Conservation (phyloP, 2,113 vertebrate genomes). For the Oenanthe melanoleuca region DNA sequence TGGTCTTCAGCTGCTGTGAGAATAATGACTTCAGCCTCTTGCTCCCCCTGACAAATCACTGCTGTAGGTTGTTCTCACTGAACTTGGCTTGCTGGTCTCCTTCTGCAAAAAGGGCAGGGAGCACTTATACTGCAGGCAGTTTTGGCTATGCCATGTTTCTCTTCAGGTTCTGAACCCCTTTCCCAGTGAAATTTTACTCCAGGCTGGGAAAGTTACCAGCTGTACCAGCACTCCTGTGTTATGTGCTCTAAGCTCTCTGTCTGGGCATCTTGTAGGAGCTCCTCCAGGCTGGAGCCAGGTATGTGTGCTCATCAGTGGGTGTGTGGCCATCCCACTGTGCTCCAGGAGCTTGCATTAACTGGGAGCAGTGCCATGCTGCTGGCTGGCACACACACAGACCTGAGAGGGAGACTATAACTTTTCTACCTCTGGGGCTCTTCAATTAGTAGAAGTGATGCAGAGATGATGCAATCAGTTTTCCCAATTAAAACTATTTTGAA, state of each 20-base stretch:
- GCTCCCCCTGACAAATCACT: neutral
- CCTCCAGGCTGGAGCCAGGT: neutral
- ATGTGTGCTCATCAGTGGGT: neutral
- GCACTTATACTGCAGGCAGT: rapidly evolving
- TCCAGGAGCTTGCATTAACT: neutral
- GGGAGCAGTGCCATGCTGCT: neutral
- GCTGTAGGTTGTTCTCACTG: neutral
- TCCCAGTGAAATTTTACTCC: neutral
- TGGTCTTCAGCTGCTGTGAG: neutral
- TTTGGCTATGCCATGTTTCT: neutral
- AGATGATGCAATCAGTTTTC: neutral
- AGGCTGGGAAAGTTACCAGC: neutral
- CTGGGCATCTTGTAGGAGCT: neutral
- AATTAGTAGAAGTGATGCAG: neutral
- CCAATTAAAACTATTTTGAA: neutral
- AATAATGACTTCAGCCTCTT: neutral
- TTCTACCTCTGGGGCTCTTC: neutral
- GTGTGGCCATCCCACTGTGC: neutral
- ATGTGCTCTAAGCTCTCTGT: neutral
- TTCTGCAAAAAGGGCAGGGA: neutral
- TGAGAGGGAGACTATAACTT: neutral
- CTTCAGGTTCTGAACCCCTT: neutral
- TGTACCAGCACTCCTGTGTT: neutral
- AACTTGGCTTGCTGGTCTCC: neutral
- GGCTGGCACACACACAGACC: neutral